Percentiles rank a stretch among this genome's conserved stretches.
phyloP scores from a whole-genome alignment of 2,113 vertebrate genomes.

The Nothoprocta perdicaria region DNA sequence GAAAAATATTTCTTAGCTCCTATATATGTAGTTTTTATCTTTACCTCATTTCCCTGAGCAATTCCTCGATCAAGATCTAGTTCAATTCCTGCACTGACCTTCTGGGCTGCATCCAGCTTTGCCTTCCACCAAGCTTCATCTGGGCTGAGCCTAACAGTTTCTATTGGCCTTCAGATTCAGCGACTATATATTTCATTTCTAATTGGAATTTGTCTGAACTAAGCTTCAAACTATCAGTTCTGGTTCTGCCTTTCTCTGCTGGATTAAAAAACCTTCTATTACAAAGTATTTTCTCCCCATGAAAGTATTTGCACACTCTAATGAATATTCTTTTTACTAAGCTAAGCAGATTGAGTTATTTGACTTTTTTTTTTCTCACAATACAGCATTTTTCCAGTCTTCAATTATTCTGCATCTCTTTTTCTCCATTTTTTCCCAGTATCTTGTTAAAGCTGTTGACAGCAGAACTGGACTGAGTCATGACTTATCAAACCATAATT shows the following conservation, averaged over 20 bases:
- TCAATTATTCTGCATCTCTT: background rate
- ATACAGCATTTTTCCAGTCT: background rate
- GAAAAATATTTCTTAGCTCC: background rate
- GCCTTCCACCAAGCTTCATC: background rate
- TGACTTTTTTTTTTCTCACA: background rate
- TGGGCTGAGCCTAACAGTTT: background rate
- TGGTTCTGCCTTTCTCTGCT: background rate
- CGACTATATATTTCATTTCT: background rate
- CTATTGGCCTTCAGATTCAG: background rate
- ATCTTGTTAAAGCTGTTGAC: background rate
- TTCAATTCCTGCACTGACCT: background rate
- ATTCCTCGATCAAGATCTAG: background rate
- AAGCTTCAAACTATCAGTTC: background rate
- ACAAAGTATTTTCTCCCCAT: background rate
- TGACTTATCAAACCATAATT: background rate
- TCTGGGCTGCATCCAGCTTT: background rate
- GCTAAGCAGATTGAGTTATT: background rate
- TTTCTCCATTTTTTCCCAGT: background rate
- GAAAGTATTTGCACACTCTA: background rate
- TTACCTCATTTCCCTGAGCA: background rate
- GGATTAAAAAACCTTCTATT: background rate
- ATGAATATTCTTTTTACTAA: background rate
- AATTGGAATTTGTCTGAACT: background rate
- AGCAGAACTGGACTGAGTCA: background rate
- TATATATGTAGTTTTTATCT: background rate